Evolutionary conservation across 2,113 vertebrate genomes (phyloP).

Genomic region (Diadophis punctatus): DNA sequence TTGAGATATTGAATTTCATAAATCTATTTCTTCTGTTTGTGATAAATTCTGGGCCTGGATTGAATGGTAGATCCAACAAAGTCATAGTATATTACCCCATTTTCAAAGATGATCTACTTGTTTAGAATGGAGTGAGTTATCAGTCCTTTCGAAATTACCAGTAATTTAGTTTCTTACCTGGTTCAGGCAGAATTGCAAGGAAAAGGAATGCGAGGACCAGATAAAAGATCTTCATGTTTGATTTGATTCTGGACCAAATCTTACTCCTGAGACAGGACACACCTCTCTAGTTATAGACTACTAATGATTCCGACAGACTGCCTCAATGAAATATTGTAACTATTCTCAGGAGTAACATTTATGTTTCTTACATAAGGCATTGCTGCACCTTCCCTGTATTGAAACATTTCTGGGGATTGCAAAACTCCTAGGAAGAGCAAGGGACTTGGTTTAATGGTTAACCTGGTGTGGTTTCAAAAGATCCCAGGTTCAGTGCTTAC

Average conservation of each 20-base stretch:
- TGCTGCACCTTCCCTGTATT: neutral
- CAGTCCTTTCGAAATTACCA: neutral
- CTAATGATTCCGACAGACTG: neutral
- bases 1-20: too few species aligned
- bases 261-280: neutral
- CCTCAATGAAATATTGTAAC: neutral
- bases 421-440: neutral
- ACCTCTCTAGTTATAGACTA: neutral
- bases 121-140: too few species aligned
- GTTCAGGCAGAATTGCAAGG: neutral
- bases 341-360: neutral
- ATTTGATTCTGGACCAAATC: neutral
- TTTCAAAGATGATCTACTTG: neutral
- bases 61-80: too few species aligned
- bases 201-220: neutral
- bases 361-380: neutral
- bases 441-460: neutral
- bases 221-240: neutral
- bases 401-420: neutral
- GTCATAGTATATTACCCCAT: too few species aligned
- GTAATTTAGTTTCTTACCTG: neutral
- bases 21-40: too few species aligned
- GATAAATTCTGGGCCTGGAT: too few species aligned
- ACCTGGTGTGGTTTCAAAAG: neutral
- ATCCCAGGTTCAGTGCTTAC: neutral